These are phyloP conservation scores for Heterodera carotae DNA, from an alignment of 1,140 invertebrate species.

Conservation along the genomic window DNA sequence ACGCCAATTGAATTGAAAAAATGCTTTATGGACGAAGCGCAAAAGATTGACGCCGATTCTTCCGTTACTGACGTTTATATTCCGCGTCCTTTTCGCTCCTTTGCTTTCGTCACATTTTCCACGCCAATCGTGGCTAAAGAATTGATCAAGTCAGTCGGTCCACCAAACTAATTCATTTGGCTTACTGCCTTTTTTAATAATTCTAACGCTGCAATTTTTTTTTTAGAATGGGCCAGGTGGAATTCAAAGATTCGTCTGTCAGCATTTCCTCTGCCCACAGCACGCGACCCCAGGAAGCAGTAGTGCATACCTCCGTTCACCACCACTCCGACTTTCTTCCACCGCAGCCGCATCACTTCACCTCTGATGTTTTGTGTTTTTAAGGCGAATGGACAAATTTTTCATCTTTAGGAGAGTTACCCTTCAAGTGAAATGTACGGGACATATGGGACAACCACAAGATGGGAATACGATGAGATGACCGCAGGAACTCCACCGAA, in stretches of 20 bases:
- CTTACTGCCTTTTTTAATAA: too few species aligned
- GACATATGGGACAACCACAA: background rate
- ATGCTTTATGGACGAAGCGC: constrained; percentile 68
- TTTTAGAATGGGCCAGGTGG: constrained; percentile 15
- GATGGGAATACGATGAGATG: background rate
- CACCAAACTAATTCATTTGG: background rate
- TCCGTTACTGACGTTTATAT: constrained; percentile 68
- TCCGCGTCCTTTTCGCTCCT: constrained; percentile 69
- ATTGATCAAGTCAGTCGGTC: constrained; percentile 40
- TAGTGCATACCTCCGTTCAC: background rate
- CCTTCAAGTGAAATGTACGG: background rate
- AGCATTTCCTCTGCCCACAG: constrained; percentile 29
- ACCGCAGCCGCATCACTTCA: background rate
- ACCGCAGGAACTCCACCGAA: background rate
- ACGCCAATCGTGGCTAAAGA: constrained; percentile 50
- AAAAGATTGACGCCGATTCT: constrained; percentile 60
- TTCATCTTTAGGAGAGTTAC: background rate
- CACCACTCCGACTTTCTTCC: background rate
- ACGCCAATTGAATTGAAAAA: constrained; percentile 67
- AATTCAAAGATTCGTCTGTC: background rate
- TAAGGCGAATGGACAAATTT: background rate
- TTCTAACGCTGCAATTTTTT: background rate
- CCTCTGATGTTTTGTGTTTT: background rate
- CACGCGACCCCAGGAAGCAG: constrained; percentile 10
- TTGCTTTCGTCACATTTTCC: constrained; percentile 70